Evolutionary conservation across 2,888 invertebrate species (phyloP).

Genomic region (Agriopis marginaria): DNA sequence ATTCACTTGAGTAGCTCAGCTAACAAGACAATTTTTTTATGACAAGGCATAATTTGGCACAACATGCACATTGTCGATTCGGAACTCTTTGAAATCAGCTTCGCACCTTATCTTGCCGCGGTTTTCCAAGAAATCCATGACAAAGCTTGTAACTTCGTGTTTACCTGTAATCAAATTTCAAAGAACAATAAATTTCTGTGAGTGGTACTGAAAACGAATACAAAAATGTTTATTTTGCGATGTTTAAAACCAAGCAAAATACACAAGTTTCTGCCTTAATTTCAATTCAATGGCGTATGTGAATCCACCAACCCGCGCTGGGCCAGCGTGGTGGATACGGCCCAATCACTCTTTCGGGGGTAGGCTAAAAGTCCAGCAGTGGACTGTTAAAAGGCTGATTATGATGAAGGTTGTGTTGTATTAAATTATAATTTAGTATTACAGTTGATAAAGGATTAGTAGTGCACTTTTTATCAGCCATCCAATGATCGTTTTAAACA

Average conservation of each 20-base stretch:
- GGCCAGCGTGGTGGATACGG: too few species aligned
- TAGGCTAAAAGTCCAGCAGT: too few species aligned
- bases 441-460: background rate
- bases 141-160: constrained; percentile 82
- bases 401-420: background rate
- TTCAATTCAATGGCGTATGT: too few species aligned
- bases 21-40: background rate
- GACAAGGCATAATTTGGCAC: constrained; percentile 16
- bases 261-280: background rate
- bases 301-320: too few species aligned
- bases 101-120: constrained; percentile 82
- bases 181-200: background rate
- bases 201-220: background rate
- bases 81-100: constrained; percentile 79
- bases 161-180: constrained; percentile 77
- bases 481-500: too few species aligned
- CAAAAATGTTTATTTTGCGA: too few species aligned
- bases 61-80: constrained; percentile 65
- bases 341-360: too few species aligned
- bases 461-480: too few species aligned
- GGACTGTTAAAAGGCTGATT: too few species aligned
- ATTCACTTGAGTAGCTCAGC: background rate
- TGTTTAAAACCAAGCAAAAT: background rate
- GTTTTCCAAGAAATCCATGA: constrained; percentile 80
- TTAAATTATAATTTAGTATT: background rate